Evolutionary conservation across 64 coral and sea anemone species (phyloP).

Genomic region (Stichodactyla helianthus): DNA sequence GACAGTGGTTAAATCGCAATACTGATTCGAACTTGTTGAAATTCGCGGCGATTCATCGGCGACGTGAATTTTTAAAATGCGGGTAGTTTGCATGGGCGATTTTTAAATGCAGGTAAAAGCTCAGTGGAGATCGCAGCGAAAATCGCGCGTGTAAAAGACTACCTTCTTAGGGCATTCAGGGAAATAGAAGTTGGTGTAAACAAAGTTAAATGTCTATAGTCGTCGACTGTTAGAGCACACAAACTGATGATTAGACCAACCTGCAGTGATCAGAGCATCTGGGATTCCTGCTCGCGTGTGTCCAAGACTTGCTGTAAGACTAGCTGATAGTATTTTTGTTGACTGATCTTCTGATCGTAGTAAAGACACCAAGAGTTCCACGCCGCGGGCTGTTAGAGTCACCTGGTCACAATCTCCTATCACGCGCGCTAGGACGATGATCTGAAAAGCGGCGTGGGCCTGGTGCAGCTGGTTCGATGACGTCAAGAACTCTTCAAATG

Average conservation of each 20-base stretch:
- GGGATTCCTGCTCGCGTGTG: constrained; percentile 93
- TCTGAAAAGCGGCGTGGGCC: constrained; percentile 96
- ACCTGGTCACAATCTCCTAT: constrained; percentile 86
- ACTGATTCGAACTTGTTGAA: too few species aligned
- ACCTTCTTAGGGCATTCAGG: too few species aligned
- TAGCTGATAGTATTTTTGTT: constrained; percentile 83
- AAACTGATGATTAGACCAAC: constrained; percentile 2
- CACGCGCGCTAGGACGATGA: constrained; percentile 88
- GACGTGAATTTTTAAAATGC: too few species aligned
- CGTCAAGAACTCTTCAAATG: constrained; percentile 85
- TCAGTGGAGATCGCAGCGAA: too few species aligned
- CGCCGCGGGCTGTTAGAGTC: constrained; percentile 83
- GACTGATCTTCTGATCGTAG: constrained; percentile 60
- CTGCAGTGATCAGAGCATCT: constrained; percentile 85
- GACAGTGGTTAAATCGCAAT: too few species aligned
- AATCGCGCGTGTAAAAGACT: too few species aligned
- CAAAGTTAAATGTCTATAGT: too few species aligned
- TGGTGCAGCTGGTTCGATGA: constrained; percentile 72
- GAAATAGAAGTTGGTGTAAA: too few species aligned
- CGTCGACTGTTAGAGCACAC: background rate
- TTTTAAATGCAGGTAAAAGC: too few species aligned
- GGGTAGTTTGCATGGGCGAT: too few species aligned
- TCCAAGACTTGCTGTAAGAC: constrained; percentile 86
- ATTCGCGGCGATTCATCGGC: too few species aligned
- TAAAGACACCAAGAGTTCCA: constrained; percentile 74